Base-by-base conservation (phyloP, 2,113 vertebrate species). In the Saguinus midas region DNA sequence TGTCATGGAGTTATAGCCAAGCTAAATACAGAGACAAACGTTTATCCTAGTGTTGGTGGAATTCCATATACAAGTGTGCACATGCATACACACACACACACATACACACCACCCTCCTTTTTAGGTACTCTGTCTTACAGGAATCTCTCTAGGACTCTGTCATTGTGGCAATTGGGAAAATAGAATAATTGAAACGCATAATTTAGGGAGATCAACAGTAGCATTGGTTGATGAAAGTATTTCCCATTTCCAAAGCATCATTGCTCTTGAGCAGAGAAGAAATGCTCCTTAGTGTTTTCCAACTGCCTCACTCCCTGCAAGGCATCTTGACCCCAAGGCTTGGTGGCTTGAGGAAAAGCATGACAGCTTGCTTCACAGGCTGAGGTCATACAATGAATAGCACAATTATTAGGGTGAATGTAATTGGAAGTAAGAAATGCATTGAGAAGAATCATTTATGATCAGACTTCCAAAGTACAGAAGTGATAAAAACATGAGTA, bases 271-370 rank as follows among this genome's bases (percentile, higher is more conserved):
- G 17, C 27, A 32, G 21, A 55, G 40, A 66, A 87, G 76, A 35
- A 6, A 55, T 61, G 18, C 13, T 6, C 0, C 29, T 55, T 1
- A 17, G 70, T 88, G 14, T 91, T 97, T 97, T 96, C 95, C 93
- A 81, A 35, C 52, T 64, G 40, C 89, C 32, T 16, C 66, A 79
- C 78, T 7, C 55, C 96, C 91, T 96, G 68, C 37, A 66, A 95
- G 89, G 95, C 35, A 52, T 88, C 80, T 96, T 79, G 97, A 98
- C 92, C 89, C 75, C 94, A 95, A 92, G 68, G 23, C 6, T 78
- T 95, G 93, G 85, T 79, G 50, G 94, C 96, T 92, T 84, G 35
- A 96, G 87, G 91, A 97, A 97, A 97, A 81, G 79, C 82, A 97
- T 97, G 91, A 95, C 92, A 95, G 96, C 94, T 57, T 45, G 70